A percentile compares a stretch with the other conserved stretches of the same genome.
Conservation (phyloP, 2,888 invertebrate genomes). For the Andrena praecox region DNA sequence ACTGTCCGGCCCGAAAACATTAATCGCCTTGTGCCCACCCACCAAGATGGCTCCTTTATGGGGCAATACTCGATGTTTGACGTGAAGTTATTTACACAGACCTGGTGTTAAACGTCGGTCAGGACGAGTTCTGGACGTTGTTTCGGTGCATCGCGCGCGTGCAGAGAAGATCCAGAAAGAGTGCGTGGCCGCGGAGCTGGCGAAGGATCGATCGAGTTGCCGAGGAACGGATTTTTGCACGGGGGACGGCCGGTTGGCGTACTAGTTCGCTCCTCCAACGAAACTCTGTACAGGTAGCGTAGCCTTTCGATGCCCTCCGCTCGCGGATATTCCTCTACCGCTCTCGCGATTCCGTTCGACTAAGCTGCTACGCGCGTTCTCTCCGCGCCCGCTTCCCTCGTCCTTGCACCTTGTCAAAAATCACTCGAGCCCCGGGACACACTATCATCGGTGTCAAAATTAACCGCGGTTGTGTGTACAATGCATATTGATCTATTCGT, state of each 20-base stretch:
- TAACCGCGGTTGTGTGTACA: slow-evolving; percentile 74
- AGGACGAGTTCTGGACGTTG: slow-evolving; percentile 48
- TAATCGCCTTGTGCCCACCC: slow-evolving; percentile 81
- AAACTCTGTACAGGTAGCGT: slow-evolving; percentile 67
- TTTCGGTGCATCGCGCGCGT: slow-evolving; percentile 51
- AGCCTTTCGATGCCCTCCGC: slow-evolving; percentile 53
- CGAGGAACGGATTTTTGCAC: slow-evolving; percentile 46
- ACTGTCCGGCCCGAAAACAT: slow-evolving; percentile 74
- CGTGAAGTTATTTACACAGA: slow-evolving; percentile 82
- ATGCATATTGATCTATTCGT: slow-evolving; percentile 80
- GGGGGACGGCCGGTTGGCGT: slow-evolving; percentile 78
- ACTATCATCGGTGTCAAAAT: slow-evolving; percentile 63
- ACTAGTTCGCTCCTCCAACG: slow-evolving; percentile 73
- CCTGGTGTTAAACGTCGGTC: slow-evolving; percentile 68
- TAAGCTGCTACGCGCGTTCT: neutral
- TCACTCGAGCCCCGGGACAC: slow-evolving; percentile 30
- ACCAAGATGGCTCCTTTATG: slow-evolving; percentile 84
- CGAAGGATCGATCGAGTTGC: slow-evolving; percentile 58
- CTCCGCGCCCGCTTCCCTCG: neutral
- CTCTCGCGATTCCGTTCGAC: slow-evolving; percentile 1
- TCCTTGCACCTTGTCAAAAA: slow-evolving; percentile 6
- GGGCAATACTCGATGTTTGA: slow-evolving; percentile 82
- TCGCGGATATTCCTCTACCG: neutral
- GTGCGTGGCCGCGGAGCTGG: slow-evolving; percentile 56
- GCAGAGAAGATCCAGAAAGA: slow-evolving; percentile 34